Evolutionary conservation across 2,888 invertebrate genomes (phyloP), one percentile per base, ranked within the genome.

Genomic region (Drosophila limbata): DNA sequence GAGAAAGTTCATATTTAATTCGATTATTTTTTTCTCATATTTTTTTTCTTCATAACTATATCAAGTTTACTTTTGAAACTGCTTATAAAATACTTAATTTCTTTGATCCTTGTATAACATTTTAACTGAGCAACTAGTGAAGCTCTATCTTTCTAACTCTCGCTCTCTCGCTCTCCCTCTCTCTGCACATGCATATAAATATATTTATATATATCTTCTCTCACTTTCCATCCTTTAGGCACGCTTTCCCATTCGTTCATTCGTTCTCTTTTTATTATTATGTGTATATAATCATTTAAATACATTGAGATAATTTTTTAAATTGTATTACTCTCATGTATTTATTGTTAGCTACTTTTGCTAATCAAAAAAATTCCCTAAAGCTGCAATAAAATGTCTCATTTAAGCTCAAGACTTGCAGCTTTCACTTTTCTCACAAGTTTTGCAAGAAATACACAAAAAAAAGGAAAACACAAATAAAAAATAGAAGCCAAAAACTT

Each of bases 281-380:
- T 33, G 28, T 73, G 40, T 57, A 21, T 42, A 19, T 47, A 61
- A 40, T 19, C 19, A 25, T 52, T 39, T 15, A 52, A 51, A 37
- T 51, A 74, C 42, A 75, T 69, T 45, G 31, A 60, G 59, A 56
- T 55, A 42, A 60, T 57, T 15, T 17, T 21, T n/a, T 21, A 21
- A 10, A 25, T 60, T 35, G 10, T 31, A 4, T 10, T 28, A 21
- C 13, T 5, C 13, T 28, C 21, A 39, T 37, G 33, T 42, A 15
- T 47, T 39, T 51, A 13, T 39, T n/a, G 15, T 61, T 47, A 25
- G 51, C 61, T 53, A 13, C 8, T n/a, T 19, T 19, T 57, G 25
- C 45, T 73, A 21, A 15, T 52, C 9, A 50, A 55, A 62, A 73
- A 55, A 57, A 15, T 57, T 42, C n/a, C 35, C 47, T 42, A 66